phyloP scores from a whole-genome alignment of 1,140 invertebrate species.

The Paraescarpia echinospica region DNA sequence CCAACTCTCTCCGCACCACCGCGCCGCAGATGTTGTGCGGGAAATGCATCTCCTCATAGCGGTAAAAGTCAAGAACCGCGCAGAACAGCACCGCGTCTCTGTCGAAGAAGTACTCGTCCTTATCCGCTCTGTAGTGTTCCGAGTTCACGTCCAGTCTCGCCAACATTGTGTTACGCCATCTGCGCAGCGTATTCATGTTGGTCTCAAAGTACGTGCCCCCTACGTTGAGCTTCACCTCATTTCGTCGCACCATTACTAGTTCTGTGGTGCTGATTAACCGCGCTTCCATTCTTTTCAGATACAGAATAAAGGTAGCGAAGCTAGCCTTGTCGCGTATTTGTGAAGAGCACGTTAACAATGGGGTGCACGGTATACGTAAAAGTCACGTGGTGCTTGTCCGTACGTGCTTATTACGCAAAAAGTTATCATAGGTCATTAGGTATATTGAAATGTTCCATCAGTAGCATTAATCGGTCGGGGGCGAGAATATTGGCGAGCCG shows the following conservation, averaged over 20 bases:
- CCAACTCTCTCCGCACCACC: neutral
- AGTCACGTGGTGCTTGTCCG: constrained; percentile 35
- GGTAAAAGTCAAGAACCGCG: constrained; percentile 98
- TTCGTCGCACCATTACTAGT: too few relatives aligned
- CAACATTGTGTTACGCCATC: constrained; percentile 96
- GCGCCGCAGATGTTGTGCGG: constrained; percentile 66
- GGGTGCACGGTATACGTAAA: constrained; percentile 28
- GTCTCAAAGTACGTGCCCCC: constrained; percentile 91
- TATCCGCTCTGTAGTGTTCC: constrained; percentile 98
- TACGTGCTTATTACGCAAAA: neutral
- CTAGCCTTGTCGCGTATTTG: too few relatives aligned
- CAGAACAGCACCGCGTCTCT: constrained; percentile 98
- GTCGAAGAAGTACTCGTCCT: constrained; percentile 98
- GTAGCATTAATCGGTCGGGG: too few relatives aligned
- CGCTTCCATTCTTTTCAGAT: too few relatives aligned
- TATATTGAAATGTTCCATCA: too few relatives aligned
- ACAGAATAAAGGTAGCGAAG: too few relatives aligned
- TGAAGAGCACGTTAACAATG: too few relatives aligned
- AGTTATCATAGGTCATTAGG: too few relatives aligned
- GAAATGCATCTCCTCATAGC: constrained; percentile 97
- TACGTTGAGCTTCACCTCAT: constrained; percentile 57
- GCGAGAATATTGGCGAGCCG: too few relatives aligned
- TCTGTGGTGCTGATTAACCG: too few relatives aligned
- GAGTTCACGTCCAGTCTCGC: constrained; percentile 92
- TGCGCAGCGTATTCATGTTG: constrained; percentile 97